Evolutionary conservation across 1,140 invertebrate species (phyloP).

Genomic region (Brachionus koreanus): DNA sequence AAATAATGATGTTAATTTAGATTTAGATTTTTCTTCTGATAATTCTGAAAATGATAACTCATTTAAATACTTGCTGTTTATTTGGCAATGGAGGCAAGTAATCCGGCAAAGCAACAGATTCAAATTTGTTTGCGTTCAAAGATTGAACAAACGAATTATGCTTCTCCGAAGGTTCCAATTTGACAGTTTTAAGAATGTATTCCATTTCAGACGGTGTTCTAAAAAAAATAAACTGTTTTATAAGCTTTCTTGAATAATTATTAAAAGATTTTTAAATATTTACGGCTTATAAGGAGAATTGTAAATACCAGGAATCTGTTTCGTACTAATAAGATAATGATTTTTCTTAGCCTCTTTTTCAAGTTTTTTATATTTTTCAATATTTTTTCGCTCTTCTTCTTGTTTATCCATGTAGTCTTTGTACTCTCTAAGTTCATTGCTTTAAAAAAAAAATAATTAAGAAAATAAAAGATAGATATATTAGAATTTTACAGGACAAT

Average conservation of each 20-base stretch:
- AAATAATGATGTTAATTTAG: too few species aligned
- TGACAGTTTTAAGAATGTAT: too few species aligned
- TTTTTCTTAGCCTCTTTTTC: slow-evolving; percentile 53
- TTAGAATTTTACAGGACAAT: slow-evolving; percentile 48
- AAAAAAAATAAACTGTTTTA: slow-evolving; percentile 47
- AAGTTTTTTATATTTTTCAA: slow-evolving; percentile 45
- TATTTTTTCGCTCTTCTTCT: slow-evolving; percentile 47
- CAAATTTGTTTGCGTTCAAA: slow-evolving; percentile 50
- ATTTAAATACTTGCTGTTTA: slow-evolving; percentile 53
- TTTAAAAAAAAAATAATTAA: slow-evolving; percentile 44
- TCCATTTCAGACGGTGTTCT: background rate
- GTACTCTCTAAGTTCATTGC: slow-evolving; percentile 54
- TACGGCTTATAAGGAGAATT: slow-evolving; percentile 57
- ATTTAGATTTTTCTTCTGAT: too few species aligned
- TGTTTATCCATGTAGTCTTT: slow-evolving; percentile 50
- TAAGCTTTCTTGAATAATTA: background rate
- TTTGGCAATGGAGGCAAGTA: slow-evolving; percentile 50
- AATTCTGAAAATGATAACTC: background rate
- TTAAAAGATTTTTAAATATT: slow-evolving; percentile 46
- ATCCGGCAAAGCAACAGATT: slow-evolving; percentile 48
- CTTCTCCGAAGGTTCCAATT: too few species aligned
- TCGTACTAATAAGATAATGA: slow-evolving; percentile 57
- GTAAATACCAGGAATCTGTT: slow-evolving; percentile 56
- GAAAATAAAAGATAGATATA: too few species aligned
- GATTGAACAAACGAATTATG: slow-evolving; percentile 43